Evolutionary conservation across 2,113 vertebrate species (phyloP).

Genomic region (Sterrhoptilus dennistouni): DNA sequence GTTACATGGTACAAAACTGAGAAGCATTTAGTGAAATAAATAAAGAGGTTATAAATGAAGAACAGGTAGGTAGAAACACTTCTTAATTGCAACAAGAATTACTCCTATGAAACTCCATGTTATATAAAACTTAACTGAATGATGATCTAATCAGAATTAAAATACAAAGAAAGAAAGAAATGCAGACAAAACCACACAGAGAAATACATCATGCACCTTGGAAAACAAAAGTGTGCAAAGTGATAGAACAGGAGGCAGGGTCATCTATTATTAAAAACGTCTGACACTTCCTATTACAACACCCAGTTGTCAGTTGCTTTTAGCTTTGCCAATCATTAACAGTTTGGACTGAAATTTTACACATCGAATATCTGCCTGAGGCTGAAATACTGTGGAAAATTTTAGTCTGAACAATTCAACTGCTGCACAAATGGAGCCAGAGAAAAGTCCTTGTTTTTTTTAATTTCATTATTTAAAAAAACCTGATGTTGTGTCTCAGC

Average conservation of each 20-base stretch:
- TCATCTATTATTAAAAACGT: slow-evolving; percentile 47
- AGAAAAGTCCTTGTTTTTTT: background rate
- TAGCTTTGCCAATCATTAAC: slow-evolving; percentile 55
- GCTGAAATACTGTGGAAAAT: slow-evolving; percentile 29
- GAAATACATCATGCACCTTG: background rate
- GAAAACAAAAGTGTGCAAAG: background rate
- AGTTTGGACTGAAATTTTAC: slow-evolving; percentile 45
- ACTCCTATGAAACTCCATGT: background rate
- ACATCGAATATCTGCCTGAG: background rate
- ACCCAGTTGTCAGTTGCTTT: slow-evolving; percentile 1
- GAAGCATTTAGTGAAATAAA: background rate
- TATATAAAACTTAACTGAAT: background rate
- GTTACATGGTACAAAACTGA: background rate
- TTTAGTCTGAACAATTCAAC: background rate
- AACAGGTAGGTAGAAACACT: background rate
- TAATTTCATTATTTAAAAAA: background rate
- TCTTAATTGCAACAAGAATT: background rate
- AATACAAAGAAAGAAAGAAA: background rate
- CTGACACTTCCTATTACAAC: slow-evolving; percentile 37
- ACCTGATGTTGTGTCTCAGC: background rate
- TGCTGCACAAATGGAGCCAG: background rate
- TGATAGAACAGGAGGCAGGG: background rate
- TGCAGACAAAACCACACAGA: background rate
- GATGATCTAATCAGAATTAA: background rate
- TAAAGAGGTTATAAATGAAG: background rate